Evolutionary conservation across 2,797 vertebrate genomes (phyloP).

Genomic region (Morelia viridis): DNA sequence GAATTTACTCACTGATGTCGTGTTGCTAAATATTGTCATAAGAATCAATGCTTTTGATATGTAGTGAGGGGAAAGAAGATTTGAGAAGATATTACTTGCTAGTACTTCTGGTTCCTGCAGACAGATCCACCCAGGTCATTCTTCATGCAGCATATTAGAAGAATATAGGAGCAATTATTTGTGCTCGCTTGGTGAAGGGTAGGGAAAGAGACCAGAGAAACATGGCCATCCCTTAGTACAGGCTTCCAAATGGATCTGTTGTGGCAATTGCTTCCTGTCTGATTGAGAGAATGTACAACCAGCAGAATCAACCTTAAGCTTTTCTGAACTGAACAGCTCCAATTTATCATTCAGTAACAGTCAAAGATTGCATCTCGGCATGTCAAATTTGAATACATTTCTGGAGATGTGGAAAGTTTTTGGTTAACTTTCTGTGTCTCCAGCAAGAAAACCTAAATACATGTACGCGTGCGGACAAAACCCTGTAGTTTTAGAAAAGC

Average conservation of each 20-base stretch:
- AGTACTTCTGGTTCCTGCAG: neutral
- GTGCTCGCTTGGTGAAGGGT: neutral
- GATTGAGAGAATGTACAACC: neutral
- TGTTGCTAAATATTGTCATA: constrained; percentile 46
- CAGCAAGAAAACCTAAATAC: neutral
- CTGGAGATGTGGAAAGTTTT: neutral
- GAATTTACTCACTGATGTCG: constrained; percentile 44
- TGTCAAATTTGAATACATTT: neutral
- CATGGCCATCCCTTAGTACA: neutral
- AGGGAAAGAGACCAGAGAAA: neutral
- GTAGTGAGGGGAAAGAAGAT: constrained; percentile 1
- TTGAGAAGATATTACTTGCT: constrained; percentile 30
- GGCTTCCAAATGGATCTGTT: neutral
- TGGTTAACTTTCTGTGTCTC: neutral
- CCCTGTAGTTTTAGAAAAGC: neutral
- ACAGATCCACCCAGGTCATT: neutral
- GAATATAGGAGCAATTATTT: neutral
- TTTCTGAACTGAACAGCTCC: neutral
- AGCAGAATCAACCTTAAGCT: neutral
- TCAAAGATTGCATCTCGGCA: neutral
- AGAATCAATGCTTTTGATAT: constrained; percentile 35
- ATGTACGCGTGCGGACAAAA: neutral
- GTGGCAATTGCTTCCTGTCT: no score
- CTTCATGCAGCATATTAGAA: neutral
- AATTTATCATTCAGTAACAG: neutral